Percentiles rank a stretch among this genome's conserved stretches.
These are phyloP conservation scores for Proteles cristata DNA, from an alignment of 2,113 vertebrate genomes.

Conservation along the genomic window DNA sequence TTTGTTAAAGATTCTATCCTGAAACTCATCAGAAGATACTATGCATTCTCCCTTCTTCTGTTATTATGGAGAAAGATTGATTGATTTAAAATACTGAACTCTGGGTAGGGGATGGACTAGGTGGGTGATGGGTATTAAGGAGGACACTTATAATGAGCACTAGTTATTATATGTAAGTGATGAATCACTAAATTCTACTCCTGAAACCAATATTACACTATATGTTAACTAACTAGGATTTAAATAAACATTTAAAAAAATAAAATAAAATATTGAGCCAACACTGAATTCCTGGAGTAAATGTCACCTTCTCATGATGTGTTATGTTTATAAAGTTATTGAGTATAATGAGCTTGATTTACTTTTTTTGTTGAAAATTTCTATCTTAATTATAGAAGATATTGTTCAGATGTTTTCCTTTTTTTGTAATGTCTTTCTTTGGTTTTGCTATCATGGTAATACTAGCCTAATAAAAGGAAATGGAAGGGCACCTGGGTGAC, in stretches of 20 bases:
- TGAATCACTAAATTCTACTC: no score
- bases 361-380: neutral
- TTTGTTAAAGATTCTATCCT: neutral
- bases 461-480: neutral
- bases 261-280: neutral
- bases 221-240: no score
- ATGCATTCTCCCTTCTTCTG: neutral
- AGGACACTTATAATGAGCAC: no score
- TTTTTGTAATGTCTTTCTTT: neutral
- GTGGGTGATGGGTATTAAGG: no score
- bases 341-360: neutral
- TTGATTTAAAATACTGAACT: neutral
- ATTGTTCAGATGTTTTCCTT: neutral
- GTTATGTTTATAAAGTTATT: neutral
- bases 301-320: neutral
- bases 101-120: no score
- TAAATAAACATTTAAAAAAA: no score
- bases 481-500: neutral
- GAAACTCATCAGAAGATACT: neutral
- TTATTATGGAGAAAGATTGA: neutral
- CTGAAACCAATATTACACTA: no score
- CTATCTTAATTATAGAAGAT: neutral
- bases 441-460: neutral
- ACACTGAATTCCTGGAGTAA: neutral
- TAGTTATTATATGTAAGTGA: no score